Percentiles rank a stretch among this genome's conserved stretches.
These are phyloP conservation scores for Toxostoma redivivum DNA, from an alignment of 2,113 vertebrate species.

Conservation along the genomic window DNA sequence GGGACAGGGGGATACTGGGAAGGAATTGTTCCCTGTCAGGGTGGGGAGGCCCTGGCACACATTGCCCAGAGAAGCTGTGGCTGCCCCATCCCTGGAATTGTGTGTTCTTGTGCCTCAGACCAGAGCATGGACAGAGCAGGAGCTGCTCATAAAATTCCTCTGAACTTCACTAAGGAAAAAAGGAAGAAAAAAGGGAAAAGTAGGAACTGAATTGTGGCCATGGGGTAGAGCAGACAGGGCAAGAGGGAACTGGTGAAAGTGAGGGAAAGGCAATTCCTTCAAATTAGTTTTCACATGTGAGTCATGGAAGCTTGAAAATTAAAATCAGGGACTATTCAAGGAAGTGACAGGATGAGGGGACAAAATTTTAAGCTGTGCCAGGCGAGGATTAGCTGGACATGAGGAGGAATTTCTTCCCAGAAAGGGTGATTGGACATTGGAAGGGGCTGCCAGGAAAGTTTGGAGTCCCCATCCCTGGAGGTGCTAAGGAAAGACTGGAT, in stretches of 20 bases:
- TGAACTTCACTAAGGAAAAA: not conserved
- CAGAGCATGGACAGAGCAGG: not conserved
- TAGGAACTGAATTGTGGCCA: not conserved
- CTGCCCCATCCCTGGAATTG: not conserved
- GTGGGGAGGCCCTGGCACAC: not conserved
- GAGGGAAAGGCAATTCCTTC: not conserved
- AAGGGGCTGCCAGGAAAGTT: not conserved
- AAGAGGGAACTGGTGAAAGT: not conserved
- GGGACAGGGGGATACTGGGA: accelerated
- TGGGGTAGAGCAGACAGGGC: not conserved
- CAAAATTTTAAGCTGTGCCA: not conserved
- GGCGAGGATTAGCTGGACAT: not conserved
- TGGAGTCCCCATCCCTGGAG: not conserved
- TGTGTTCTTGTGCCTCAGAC: not conserved
- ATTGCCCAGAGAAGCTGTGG: not conserved
- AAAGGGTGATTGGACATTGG: not conserved
- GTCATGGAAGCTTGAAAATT: not conserved
- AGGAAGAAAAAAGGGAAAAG: not conserved
- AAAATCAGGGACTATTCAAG: not conserved
- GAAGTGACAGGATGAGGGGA: not conserved
- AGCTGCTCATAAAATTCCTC: not conserved
- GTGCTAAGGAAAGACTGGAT: not conserved
- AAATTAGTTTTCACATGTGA: not conserved
- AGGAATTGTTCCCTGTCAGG: not conserved
- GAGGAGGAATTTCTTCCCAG: not conserved